Evolutionary conservation across 2,797 vertebrate species (phyloP), one percentile per base, ranked within the genome.

Genomic region (Pangasius mekongensis): DNA sequence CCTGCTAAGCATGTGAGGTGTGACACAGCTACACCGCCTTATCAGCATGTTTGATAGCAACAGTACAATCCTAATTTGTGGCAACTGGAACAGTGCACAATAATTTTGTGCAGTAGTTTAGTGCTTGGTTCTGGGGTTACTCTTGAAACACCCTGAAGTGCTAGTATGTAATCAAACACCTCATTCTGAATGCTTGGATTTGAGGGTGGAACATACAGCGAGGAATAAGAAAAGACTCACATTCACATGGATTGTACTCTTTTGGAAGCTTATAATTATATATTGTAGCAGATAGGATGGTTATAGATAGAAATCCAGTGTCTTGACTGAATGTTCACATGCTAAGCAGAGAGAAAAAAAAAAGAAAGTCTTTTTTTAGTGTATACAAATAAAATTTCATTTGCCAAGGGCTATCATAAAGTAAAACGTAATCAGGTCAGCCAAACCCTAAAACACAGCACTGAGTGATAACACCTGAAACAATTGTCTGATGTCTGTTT

Each of bases 141-240:
- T 73, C 54, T 49, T 56, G 9, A 87, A 54, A 67, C 54, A 9
- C 30, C 30, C 43, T 27, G n/a, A 54, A 66, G n/a, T 64, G 69
- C 87, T 64, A 7, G n/a, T 58, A 39, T 77, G 33, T 67, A 88
- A 66, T 88, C 87, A 84, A 84, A 84, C 13, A 3, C 30, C 47
- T 62, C 11, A 8, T 64, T 43, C 30, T 4, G 14, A 82, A 56
- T 14, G 58, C 22, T 73, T 76, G 69, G 39, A 54, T 54, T 67
- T 86, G 24, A 64, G 13, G 84, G 69, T 84, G 80, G 64, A 9
- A 20, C 80, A 52, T 47, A 30, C 16, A 80, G 14, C 14, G 13
- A 13, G 20, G n/a, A 67, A 67, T 18, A 18, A 36, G 3, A 43
- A 80, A 56, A 18, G n/a, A 62, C 47, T 39, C 5, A 56, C 5